Conservation (phyloP, 35 echinoderm and acorn worm species). For the Holothuria glaberrima region DNA sequence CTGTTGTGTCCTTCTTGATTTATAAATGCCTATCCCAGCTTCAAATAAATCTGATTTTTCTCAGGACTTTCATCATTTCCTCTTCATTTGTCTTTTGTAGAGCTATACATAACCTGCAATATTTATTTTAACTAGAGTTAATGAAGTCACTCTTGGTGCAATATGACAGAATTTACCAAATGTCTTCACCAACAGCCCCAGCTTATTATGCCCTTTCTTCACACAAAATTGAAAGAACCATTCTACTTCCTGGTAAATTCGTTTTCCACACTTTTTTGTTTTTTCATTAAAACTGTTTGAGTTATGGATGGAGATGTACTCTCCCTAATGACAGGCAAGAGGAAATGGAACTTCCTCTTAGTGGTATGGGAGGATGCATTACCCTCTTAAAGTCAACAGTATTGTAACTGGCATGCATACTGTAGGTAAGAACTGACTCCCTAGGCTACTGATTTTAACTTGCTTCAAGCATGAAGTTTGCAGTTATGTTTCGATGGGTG, state of each 20-base stretch:
- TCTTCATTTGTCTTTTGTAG: too few relatives aligned
- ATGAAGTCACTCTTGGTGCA: too few relatives aligned
- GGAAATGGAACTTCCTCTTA: constrained; percentile 50
- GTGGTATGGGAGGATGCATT: constrained; percentile 30
- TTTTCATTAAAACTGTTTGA: constrained; percentile 56
- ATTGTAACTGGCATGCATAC: not conserved
- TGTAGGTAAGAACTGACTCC: not conserved
- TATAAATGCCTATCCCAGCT: too few relatives aligned
- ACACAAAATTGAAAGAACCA: too few relatives aligned
- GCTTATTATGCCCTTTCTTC: too few relatives aligned
- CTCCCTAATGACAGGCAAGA: constrained; percentile 42
- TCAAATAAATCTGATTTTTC: too few relatives aligned
- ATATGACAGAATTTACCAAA: too few relatives aligned
- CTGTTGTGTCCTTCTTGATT: too few relatives aligned
- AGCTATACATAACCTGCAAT: too few relatives aligned
- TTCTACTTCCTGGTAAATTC: not conserved
- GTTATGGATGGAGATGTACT: constrained; percentile 22
- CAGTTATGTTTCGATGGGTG: not conserved
- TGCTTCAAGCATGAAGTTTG: not conserved
- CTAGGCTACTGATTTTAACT: not conserved
- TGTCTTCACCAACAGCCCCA: too few relatives aligned
- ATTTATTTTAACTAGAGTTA: too few relatives aligned
- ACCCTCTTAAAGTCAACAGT: constrained; percentile 39
- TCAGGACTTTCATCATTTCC: too few relatives aligned
- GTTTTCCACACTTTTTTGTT: constrained; percentile 9